Percentiles rank a stretch among this genome's conserved stretches.
phyloP scores from a whole-genome alignment of 2,888 invertebrate species.

The Clanis bilineata region DNA sequence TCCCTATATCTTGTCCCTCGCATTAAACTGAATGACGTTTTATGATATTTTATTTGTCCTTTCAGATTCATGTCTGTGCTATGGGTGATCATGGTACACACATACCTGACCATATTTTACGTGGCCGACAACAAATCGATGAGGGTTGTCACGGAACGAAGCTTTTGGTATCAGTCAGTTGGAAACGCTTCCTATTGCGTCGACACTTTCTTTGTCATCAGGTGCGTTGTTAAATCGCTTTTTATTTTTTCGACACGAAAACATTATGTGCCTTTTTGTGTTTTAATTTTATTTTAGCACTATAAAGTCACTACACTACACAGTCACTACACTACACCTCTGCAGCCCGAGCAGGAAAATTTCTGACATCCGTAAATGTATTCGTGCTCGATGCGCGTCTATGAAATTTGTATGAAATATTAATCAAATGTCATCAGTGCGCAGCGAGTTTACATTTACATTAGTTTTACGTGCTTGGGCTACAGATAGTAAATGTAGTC shows the following conservation, averaged over 20 bases:
- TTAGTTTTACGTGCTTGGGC: too few relatives aligned
- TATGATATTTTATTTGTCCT: conserved; percentile 12
- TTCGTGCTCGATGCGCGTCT: too few relatives aligned
- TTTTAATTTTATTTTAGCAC: too few relatives aligned
- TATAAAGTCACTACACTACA: too few relatives aligned
- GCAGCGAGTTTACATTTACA: too few relatives aligned
- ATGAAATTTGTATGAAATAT: too few relatives aligned
- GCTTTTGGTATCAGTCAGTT: conserved; percentile 90
- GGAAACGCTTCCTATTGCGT: conserved; percentile 93
- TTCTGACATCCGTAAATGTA: too few relatives aligned
- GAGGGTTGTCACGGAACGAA: conserved; percentile 87
- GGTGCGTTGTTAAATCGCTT: conserved; percentile 66
- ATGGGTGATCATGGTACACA: conserved; percentile 93
- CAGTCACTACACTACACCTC: too few relatives aligned
- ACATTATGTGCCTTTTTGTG: background rate
- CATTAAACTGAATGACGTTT: conserved; percentile 7
- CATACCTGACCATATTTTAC: conserved; percentile 90
- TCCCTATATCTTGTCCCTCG: background rate
- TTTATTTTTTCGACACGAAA: background rate
- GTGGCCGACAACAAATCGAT: conserved; percentile 89
- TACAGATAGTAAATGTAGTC: too few relatives aligned
- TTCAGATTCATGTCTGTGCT: conserved; percentile 86
- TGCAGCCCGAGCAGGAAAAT: too few relatives aligned
- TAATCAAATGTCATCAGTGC: too few relatives aligned
- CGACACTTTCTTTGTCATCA: conserved; percentile 93